Base-by-base conservation (phyloP, 2,888 invertebrate genomes). In the Monopis laevigella region DNA sequence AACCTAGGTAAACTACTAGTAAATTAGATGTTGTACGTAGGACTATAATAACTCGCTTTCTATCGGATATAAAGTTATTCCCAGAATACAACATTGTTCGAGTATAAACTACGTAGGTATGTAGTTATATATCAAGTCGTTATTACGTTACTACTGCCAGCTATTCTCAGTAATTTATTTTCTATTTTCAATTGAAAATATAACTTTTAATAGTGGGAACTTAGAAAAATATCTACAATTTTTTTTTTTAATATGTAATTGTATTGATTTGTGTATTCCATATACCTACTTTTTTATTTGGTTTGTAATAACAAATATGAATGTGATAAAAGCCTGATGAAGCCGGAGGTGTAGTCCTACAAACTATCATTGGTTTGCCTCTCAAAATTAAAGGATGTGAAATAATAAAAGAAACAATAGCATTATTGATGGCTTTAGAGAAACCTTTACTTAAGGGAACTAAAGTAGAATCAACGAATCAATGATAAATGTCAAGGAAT, bases 121-220 rank as follows among this genome's bases (percentile, higher is more conserved):
- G 32, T 32, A 17, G 17, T n/a, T 17, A 32, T 17, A 17, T 17
- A 17, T 17, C 14, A 32, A 32, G 16, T 17, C 16, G 32, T 32
- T 32, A 32, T 32, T 32, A 32, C 32, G 32, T 32, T 32, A 10
- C 14, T n/a, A 14, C 11, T 30, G 13, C 24, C 32, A 32, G 32
- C 32, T 32, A 17, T 32, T 32, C 32, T 32, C n/a, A 17, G 32
- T 32, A 32, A 32, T 17, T 17, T 32, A 32, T 32, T 32, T 32
- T 32, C 32, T 32, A 14, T 32, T 32, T 32, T 32, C 17, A 32
- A 17, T 17, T n/a, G 16, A 32, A 32, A n/a, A 17, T 17, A 13
- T 10, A 32, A n/a, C 17, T 30, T 32, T 32, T 21, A 21, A 14
- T 17, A 17, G 32, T 13, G 32, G 32, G 17, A 16, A 32, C 12